Conservation (phyloP, 2,888 invertebrate species). For the Trissolcus japonicus region DNA sequence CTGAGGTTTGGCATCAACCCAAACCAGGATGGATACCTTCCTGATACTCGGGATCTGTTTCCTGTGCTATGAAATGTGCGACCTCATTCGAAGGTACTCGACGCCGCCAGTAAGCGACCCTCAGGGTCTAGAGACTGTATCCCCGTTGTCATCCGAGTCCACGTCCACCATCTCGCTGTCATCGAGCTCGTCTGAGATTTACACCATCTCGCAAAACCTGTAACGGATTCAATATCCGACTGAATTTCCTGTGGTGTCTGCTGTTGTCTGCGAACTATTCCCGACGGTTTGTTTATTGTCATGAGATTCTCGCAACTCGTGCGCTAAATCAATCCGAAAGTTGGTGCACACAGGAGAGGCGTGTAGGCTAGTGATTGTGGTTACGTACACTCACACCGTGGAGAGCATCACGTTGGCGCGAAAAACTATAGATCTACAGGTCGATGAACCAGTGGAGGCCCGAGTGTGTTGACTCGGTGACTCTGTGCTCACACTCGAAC, state of each 20-base stretch:
- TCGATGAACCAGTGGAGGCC: constrained; percentile 7
- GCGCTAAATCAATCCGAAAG: neutral
- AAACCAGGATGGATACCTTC: constrained; percentile 80
- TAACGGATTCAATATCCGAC: constrained; percentile 56
- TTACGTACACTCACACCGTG: neutral
- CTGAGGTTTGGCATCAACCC: constrained; percentile 1
- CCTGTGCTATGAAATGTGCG: constrained; percentile 83
- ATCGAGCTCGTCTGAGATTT: constrained; percentile 71
- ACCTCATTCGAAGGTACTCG: constrained; percentile 77
- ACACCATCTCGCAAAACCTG: constrained; percentile 73
- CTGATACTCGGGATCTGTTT: constrained; percentile 82
- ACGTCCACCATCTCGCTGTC: constrained; percentile 69
- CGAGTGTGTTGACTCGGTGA: constrained; percentile 10
- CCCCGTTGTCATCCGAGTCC: constrained; percentile 63
- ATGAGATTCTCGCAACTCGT: neutral
- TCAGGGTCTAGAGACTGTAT: constrained; percentile 60
- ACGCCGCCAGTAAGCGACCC: constrained; percentile 65
- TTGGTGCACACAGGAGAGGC: neutral
- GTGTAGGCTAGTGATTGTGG: neutral
- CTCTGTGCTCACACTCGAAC: too few relatives aligned
- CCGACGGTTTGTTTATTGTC: neutral
- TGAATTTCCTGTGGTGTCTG: constrained; percentile 16
- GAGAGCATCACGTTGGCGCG: constrained; percentile 8
- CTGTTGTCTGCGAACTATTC: neutral
- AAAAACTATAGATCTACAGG: constrained; percentile 17